A percentile compares a stretch with the other conserved stretches of the same genome.
Conservation (phyloP, 2,888 invertebrate genomes). For the Parnassius mnemosyne region DNA sequence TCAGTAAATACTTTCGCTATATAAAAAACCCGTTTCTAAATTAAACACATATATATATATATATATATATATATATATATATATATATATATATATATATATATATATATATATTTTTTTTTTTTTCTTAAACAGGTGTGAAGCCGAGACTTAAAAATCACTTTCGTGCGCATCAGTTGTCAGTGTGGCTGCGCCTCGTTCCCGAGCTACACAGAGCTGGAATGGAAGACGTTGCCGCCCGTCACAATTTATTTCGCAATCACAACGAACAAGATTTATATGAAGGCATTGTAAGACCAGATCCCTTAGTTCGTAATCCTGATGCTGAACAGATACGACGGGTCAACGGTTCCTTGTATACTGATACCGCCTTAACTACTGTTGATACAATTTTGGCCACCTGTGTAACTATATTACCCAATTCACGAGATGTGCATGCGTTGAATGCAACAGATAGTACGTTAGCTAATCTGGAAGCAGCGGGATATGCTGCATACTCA, state of each 20-base stretch:
- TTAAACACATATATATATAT: no score
- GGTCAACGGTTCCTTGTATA: constrained; percentile 69
- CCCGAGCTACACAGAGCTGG: constrained; percentile 94
- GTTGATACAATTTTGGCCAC: constrained; percentile 86
- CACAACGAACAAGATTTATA: constrained; percentile 94
- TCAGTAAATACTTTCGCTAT: background rate
- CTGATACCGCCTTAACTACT: constrained; percentile 84
- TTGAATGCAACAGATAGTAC: constrained; percentile 84
- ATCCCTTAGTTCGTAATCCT: constrained; percentile 85
- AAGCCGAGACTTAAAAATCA: constrained; percentile 95
- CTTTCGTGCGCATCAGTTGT: constrained; percentile 96
- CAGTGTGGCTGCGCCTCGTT: constrained; percentile 96
- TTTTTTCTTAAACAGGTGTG: constrained; percentile 84
- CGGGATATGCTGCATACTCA: constrained; percentile 87
- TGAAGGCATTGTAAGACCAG: constrained; percentile 92
- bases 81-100: no score
- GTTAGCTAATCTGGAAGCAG: constrained; percentile 88
- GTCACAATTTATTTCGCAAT: constrained; percentile 94
- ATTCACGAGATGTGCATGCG: constrained; percentile 72
- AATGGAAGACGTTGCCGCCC: constrained; percentile 92
- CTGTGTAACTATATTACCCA: constrained; percentile 83
- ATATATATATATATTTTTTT: no score
- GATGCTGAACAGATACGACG: constrained; percentile 82
- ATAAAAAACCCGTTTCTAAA: no score
- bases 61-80: no score